Base-by-base conservation (phyloP, 2,797 vertebrate species). In the Bryconaethiops microstoma region DNA sequence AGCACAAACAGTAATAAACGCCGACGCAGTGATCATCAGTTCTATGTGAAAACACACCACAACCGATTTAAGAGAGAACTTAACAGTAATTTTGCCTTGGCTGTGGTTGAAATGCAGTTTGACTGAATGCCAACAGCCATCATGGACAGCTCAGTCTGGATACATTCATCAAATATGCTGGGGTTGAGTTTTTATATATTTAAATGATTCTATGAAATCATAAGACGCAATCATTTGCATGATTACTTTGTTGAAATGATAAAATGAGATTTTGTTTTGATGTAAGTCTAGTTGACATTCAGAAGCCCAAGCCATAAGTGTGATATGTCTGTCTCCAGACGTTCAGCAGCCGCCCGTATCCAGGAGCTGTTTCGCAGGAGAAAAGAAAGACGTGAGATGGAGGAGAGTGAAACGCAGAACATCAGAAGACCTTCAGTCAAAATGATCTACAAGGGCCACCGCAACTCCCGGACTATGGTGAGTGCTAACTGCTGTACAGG, bases 401-500 rank as follows among this genome's bases (percentile, higher is more conserved):
- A 99, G 83, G 98, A 99, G 86, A 90, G 96, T 77, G 98, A 99
- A 81, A 98, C 97, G 0, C 82, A 98, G 88, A 98, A 98, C 77
- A 98, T 99, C 86, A 91, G 96, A 81, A 96, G 96, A 72, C 98
- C 98, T 1, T 89, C 96, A 0, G 95, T 97, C 52, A 99, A 99
- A 92, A 96, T 97, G 95, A 95, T 97, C 50, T 99, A 98, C 85
- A 99, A 98, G 88, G 98, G 98, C 67, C 98, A 99, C 86, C 97
- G 97, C 50, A 99, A 99, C 93, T 99, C 98, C 86, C 94, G 98
- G 77, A 99, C 98, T 29, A 99, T 99, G 98, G 98, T 99, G 94
- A 75, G 50, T 16, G 8, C 1, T 23, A 19, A 4, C 16, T 17
- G 35, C 54, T 57, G 14, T 40, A 17, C 7, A 73, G 5, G 52